phyloP scores from a whole-genome alignment of 2,888 invertebrate species.

The Julus scanicus region DNA sequence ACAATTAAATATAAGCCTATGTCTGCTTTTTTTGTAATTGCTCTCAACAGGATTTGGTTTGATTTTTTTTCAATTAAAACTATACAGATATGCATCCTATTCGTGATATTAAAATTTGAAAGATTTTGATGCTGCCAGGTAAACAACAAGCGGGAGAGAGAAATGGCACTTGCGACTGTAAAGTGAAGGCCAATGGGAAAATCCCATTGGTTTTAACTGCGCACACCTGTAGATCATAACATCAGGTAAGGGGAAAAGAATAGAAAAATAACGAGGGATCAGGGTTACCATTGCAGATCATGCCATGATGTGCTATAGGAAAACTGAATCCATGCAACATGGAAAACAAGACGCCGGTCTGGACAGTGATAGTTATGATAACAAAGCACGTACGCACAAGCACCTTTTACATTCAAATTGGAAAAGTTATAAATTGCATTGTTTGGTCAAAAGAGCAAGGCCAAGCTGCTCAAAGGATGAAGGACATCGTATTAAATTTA shows the following conservation, averaged over 20 bases:
- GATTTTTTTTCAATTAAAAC: neutral
- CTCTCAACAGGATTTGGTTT: neutral
- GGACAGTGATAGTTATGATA: conserved; percentile 11
- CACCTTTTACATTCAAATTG: conserved; percentile 19
- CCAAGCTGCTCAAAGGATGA: conserved; percentile 19
- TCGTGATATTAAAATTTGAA: neutral
- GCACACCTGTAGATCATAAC: conserved; percentile 19
- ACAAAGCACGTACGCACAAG: neutral
- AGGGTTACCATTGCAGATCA: conserved; percentile 8
- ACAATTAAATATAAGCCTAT: neutral
- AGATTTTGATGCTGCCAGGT: conserved; percentile 13
- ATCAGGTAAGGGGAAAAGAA: neutral
- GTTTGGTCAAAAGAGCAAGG: conserved; percentile 19
- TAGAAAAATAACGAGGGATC: neutral
- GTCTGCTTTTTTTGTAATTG: neutral
- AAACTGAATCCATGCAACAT: conserved; percentile 13
- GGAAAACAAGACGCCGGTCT: conserved; percentile 8
- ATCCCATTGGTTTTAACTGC: conserved; percentile 13
- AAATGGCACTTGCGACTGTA: neutral
- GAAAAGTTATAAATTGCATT: conserved; percentile 19
- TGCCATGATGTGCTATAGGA: neutral
- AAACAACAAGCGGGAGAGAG: neutral
- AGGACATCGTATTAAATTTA: conserved; percentile 10
- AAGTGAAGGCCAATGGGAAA: conserved; percentile 18
- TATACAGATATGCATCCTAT: neutral